Conservation (phyloP, 2,888 invertebrate species). For the Yponomeuta cagnagella region DNA sequence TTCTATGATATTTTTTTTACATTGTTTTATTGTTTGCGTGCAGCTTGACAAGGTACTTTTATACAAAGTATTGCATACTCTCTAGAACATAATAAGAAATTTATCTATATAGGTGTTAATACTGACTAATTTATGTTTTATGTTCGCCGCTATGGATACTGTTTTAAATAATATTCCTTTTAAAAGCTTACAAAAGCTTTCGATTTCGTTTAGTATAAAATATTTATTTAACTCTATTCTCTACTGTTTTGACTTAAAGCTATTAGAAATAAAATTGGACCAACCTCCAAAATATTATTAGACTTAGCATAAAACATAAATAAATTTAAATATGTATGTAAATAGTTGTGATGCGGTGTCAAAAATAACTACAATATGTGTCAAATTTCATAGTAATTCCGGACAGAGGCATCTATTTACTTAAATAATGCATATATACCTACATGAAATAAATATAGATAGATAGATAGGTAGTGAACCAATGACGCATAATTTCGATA, state of each 20-base stretch:
- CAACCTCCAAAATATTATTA: slow-evolving; percentile 22
- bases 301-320: neutral
- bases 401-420: neutral
- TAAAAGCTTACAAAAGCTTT: neutral
- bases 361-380: slow-evolving; percentile 16
- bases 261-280: slow-evolving; percentile 24
- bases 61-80: slow-evolving; percentile 4
- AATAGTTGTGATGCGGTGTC: slow-evolving; percentile 22
- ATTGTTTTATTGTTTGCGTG: neutral
- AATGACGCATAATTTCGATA: neutral
- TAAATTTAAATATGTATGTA: slow-evolving; percentile 5
- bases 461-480: neutral
- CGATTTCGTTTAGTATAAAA: neutral
- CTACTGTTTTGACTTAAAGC: neutral
- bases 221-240: neutral
- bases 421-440: neutral
- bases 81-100: neutral
- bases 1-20: slow-evolving; percentile 14
- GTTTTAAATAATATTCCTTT: neutral
- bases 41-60: slow-evolving; percentile 1
- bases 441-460: neutral
- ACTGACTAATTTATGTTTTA: neutral
- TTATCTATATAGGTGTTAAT: neutral
- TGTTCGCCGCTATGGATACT: neutral
- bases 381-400: neutral